Conservation (phyloP, 35 echinoderm and acorn worm genomes). For the Ptychodera flava region DNA sequence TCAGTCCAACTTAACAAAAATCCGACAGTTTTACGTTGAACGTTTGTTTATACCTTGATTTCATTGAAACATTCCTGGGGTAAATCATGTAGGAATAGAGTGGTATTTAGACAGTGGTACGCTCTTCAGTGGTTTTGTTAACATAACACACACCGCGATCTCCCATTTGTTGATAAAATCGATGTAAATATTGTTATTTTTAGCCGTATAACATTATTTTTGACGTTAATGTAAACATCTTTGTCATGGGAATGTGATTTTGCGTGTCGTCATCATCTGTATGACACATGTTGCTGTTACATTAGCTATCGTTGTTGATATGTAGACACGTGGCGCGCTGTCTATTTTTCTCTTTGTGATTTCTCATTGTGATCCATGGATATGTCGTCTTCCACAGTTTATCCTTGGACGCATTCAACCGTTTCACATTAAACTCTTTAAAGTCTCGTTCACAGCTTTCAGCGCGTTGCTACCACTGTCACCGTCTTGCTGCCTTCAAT, state of each 20-base stretch:
- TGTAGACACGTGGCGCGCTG: background rate
- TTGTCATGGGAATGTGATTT: background rate
- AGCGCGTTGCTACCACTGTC: too few species aligned
- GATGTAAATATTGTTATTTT: background rate
- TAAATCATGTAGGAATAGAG: too few species aligned
- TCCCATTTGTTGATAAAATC: background rate
- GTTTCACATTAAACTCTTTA: background rate
- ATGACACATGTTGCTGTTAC: background rate
- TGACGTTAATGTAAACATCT: background rate
- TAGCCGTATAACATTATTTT: background rate
- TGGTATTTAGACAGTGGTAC: too few species aligned
- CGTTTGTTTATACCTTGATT: too few species aligned
- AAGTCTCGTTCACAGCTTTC: background rate
- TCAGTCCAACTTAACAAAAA: too few species aligned
- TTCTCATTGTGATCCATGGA: background rate
- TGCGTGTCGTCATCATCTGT: background rate
- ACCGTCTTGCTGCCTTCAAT: too few species aligned
- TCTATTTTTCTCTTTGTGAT: background rate
- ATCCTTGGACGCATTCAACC: background rate
- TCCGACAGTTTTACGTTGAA: too few species aligned
- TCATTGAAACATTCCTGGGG: too few species aligned
- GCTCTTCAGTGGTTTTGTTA: background rate
- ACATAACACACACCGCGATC: background rate
- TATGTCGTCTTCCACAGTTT: background rate
- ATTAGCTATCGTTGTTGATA: background rate